phyloP scores from a whole-genome alignment of 1,140 invertebrate genomes.

The Thrips palmi region DNA sequence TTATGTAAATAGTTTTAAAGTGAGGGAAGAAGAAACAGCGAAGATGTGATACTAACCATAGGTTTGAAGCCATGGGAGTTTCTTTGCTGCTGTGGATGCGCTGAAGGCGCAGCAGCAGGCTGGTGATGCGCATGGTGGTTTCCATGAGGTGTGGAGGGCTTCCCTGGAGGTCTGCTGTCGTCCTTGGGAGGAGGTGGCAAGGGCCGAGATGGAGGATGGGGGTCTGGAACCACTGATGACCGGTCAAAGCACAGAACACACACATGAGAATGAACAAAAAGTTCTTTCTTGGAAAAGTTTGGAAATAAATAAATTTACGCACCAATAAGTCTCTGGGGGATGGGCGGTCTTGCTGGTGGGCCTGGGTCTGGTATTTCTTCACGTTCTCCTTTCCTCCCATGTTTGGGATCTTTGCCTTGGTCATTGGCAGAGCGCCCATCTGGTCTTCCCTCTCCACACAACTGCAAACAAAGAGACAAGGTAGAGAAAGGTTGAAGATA shows the following conservation, averaged over 20 bases:
- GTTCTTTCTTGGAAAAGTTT: conserved; percentile 4
- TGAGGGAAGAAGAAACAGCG: neutral
- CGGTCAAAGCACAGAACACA: too few species aligned
- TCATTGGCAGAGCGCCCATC: conserved; percentile 34
- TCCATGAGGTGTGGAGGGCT: conserved; percentile 33
- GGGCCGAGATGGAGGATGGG: conserved; percentile 48
- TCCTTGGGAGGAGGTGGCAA: conserved; percentile 69
- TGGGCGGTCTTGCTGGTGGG: conserved; percentile 61
- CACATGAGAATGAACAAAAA: conserved; percentile 16
- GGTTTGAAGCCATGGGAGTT: conserved; percentile 69
- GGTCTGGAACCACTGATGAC: conserved; percentile 39
- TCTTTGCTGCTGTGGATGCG: conserved; percentile 44
- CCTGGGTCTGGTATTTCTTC: conserved; percentile 54
- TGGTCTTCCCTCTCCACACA: conserved; percentile 64
- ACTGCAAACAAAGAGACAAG: conserved; percentile 14
- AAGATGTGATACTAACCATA: conserved; percentile 36
- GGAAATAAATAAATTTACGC: conserved; percentile 4
- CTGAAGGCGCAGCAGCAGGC: conserved; percentile 8
- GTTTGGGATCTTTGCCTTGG: conserved; percentile 28
- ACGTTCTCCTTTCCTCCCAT: conserved; percentile 17
- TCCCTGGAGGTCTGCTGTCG: conserved; percentile 36
- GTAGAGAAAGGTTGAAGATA: conserved; percentile 12
- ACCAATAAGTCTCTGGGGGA: conserved; percentile 61
- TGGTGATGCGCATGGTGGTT: conserved; percentile 23
- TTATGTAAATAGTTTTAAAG: too few species aligned